Evolutionary conservation across 2,797 vertebrate genomes (phyloP).

Genomic region (Leptodactylus fallax): DNA sequence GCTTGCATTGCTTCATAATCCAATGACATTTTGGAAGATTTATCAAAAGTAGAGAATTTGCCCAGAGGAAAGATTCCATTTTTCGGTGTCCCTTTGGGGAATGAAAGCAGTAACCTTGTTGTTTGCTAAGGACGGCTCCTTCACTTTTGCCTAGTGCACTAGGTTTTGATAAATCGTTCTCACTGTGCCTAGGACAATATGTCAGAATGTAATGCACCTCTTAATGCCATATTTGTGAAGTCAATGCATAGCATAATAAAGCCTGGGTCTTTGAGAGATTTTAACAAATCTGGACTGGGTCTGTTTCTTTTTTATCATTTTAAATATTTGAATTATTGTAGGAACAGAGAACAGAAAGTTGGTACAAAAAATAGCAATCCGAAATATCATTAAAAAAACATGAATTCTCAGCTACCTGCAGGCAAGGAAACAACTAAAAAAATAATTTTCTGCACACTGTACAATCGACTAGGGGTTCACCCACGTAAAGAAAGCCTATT

Average conservation of each 20-base stretch:
- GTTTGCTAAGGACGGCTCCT: neutral
- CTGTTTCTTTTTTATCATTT: neutral
- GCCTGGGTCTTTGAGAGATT: neutral
- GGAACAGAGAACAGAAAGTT: too few relatives aligned
- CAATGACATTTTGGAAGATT: neutral
- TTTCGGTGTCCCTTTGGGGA: neutral
- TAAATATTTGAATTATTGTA: too few relatives aligned
- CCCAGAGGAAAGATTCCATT: neutral
- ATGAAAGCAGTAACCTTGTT: neutral
- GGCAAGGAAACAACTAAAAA: too few relatives aligned
- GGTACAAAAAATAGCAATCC: neutral
- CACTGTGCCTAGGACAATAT: neutral
- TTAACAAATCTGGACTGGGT: neutral
- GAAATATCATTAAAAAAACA: too few relatives aligned
- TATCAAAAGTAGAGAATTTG: neutral
- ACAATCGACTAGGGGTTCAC: neutral
- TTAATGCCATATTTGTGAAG: too few relatives aligned
- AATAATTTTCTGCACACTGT: neutral
- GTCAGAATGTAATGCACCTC: neutral
- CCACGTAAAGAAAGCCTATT: neutral
- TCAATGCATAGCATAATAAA: too few relatives aligned
- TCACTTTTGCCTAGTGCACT: neutral
- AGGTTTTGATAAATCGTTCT: neutral
- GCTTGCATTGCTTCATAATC: neutral
- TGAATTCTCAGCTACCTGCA: too few relatives aligned